Evolutionary conservation across 2,888 invertebrate genomes (phyloP).

Genomic region (Hemaris fuciformis): DNA sequence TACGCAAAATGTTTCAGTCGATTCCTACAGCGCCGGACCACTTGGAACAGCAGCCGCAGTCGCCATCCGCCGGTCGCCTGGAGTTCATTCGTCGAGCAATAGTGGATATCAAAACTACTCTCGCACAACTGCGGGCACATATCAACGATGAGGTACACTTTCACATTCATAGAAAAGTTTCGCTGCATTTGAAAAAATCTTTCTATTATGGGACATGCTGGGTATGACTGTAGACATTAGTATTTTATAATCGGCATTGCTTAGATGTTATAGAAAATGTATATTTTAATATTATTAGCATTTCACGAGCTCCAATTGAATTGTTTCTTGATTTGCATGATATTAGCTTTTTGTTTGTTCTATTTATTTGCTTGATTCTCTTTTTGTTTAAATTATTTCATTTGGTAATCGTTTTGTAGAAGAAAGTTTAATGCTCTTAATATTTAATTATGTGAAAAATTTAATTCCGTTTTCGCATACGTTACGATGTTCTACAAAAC

Average conservation of each 20-base stretch:
- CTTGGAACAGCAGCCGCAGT: slow-evolving; percentile 31
- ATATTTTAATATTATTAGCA: not conserved
- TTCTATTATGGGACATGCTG: slow-evolving; percentile 1
- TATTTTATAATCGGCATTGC: not conserved
- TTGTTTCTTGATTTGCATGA: slow-evolving; percentile 15
- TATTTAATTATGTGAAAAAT: not conserved
- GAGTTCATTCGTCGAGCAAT: slow-evolving; percentile 54
- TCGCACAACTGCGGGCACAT: slow-evolving; percentile 38
- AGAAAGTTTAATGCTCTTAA: not conserved
- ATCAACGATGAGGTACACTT: slow-evolving; percentile 34
- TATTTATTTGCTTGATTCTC: not conserved
- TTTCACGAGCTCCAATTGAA: not conserved
- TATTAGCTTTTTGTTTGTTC: not conserved
- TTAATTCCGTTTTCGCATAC: not conserved
- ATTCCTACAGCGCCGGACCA: slow-evolving; percentile 35
- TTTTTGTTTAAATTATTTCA: not conserved
- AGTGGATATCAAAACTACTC: slow-evolving; percentile 46
- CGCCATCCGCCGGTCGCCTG: slow-evolving; percentile 58
- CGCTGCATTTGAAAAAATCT: not conserved
- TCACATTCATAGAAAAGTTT: not conserved
- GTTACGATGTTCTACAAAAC: not conserved
- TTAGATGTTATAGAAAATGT: not conserved
- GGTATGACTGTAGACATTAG: not conserved
- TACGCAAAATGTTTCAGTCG: no score
- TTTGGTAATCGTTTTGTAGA: not conserved